A percentile compares a stretch with the other conserved stretches of the same genome.
Conservation (phyloP, 2,113 vertebrate species). For the Prunella himalayana region DNA sequence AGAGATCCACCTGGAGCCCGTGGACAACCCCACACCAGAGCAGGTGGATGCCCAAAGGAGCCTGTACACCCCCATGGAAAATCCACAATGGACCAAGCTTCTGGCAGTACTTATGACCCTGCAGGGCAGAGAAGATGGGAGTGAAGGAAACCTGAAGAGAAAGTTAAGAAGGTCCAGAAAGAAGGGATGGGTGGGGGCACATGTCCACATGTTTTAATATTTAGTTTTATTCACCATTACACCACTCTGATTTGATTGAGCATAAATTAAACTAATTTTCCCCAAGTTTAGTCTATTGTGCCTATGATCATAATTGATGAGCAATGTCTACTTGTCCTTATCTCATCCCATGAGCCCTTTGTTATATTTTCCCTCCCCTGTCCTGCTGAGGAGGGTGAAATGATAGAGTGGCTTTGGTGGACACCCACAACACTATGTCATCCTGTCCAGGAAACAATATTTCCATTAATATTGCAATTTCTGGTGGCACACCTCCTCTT, state of each 20-base stretch:
- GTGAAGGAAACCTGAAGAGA: neutral
- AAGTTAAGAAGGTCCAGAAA: neutral
- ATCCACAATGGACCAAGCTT: accelerated
- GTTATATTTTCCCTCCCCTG: neutral
- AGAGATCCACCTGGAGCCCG: neutral
- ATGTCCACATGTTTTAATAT: neutral
- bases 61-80: neutral
- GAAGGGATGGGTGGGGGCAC: accelerated
- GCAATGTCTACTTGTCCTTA: neutral
- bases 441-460: neutral
- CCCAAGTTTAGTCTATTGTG: accelerated
- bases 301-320: accelerated
- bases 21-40: neutral
- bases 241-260: neutral
- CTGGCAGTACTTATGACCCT: neutral
- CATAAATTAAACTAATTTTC: neutral
- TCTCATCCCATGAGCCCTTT: neutral
- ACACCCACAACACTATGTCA: neutral
- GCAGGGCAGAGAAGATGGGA: neutral
- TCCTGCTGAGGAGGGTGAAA: neutral
- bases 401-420: neutral
- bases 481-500: neutral
- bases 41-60: neutral
- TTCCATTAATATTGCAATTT: neutral
- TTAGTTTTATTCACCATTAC: neutral